Percentiles rank a stretch among this genome's conserved stretches.
Evolutionary conservation across 2,888 invertebrate genomes (phyloP).

Genomic region (Serrognathus titanus): DNA sequence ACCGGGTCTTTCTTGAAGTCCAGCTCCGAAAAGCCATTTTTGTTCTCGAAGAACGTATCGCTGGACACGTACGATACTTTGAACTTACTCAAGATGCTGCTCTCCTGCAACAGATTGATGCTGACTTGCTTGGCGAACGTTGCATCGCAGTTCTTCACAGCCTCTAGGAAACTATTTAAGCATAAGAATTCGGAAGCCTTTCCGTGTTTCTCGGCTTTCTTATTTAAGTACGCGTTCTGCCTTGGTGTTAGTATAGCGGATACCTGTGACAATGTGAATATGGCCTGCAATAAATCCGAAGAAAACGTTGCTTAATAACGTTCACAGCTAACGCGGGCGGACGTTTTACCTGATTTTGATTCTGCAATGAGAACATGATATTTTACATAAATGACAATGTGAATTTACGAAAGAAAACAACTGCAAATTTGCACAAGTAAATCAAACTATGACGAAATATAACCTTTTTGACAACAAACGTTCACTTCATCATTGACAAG

Average conservation of each 20-base stretch:
- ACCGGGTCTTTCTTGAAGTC: conserved; percentile 32
- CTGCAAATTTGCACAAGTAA: conserved; percentile 24
- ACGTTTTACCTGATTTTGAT: conserved; percentile 50
- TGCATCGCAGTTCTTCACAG: conserved; percentile 46
- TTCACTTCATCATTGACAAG: conserved; percentile 13
- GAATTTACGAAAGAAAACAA: conserved; percentile 21
- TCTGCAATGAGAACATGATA: conserved; percentile 51
- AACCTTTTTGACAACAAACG: conserved; percentile 40
- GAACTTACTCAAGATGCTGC: conserved; percentile 40
- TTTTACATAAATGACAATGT: conserved; percentile 28
- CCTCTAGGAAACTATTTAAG: conserved; percentile 49
- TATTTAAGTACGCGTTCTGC: conserved; percentile 42
- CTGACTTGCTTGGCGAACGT: conserved; percentile 42
- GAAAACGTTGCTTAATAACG: conserved; percentile 1
- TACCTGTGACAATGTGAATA: conserved; percentile 48
- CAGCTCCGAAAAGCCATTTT: conserved; percentile 43
- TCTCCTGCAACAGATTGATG: conserved; percentile 36
- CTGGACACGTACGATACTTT: conserved; percentile 46
- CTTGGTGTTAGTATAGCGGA: conserved; percentile 47
- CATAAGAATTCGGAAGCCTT: conserved; percentile 40
- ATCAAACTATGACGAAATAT: conserved; percentile 26
- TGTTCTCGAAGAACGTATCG: conserved; percentile 50
- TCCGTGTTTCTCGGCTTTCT: conserved; percentile 38
- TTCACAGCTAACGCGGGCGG: background rate
- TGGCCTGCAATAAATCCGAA: conserved; percentile 35